Evolutionary conservation across 2,797 vertebrate species (phyloP).

Genomic region (Scarus forsteni): DNA sequence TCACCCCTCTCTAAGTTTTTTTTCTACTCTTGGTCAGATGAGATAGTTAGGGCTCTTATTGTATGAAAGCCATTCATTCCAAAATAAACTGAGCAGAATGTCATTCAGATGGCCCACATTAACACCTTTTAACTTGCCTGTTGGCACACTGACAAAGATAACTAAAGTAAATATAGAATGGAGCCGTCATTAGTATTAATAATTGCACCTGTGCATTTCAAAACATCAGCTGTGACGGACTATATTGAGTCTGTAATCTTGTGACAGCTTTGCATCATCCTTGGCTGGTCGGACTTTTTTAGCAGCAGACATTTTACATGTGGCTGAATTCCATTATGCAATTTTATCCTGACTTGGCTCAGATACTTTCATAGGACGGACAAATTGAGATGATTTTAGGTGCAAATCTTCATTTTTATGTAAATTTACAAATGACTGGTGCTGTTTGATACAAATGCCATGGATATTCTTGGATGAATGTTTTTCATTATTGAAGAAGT

Average conservation of each 20-base stretch:
- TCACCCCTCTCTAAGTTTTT: no score
- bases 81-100: slow-evolving; percentile 2
- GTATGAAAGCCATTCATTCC: slow-evolving; percentile 1
- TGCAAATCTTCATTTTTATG: not conserved
- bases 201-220: slow-evolving; percentile 13
- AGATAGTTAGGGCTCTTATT: not conserved
- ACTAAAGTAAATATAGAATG: slow-evolving; percentile 5
- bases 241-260: slow-evolving; percentile 1
- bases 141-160: slow-evolving; percentile 8
- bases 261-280: not conserved
- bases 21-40: not conserved
- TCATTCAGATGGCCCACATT: not conserved
- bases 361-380: not conserved
- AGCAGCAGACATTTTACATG: slow-evolving; percentile 2
- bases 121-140: not conserved
- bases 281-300: not conserved
- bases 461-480: not conserved
- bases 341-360: not conserved
- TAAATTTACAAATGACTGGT: not conserved
- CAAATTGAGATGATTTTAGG: not conserved
- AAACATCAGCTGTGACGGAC: not conserved
- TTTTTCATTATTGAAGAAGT: not conserved
- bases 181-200: slow-evolving; percentile 3
- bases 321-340: slow-evolving; percentile 2
- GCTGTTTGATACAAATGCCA: no score